Evolutionary conservation across 2,888 invertebrate genomes (phyloP), one percentile per base, ranked within the genome.

Genomic region (Prostheceraeus crozeri): DNA sequence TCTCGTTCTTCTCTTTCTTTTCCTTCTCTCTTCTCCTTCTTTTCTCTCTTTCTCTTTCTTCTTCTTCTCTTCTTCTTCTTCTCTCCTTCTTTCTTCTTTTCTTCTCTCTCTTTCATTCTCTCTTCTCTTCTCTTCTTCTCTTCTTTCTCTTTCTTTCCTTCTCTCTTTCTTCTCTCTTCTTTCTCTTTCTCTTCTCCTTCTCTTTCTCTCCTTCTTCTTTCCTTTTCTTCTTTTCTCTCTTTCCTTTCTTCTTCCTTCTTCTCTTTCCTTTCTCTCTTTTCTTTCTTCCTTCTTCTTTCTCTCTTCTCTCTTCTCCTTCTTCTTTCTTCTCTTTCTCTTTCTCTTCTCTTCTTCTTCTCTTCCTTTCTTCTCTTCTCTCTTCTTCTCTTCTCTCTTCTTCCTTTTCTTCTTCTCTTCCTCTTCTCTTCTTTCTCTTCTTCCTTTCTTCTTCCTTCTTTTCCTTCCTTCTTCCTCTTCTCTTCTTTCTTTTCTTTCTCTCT

Each of bases 51-150:
- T 33, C 33, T 33, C 11, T 33, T n/a, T 33, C 33, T 33, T n/a
- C n/a, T n/a, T 33, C 33, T 33, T n/a, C n/a, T 33, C n/a, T n/a
- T 33, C 33, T 33, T n/a, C n/a, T n/a, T 33, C 33, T 33, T 10
- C n/a, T n/a, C n/a, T n/a, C n/a, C 33, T 33, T n/a, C n/a, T 10
- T 33, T n/a, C n/a, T n/a, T 33, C 33, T 33, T n/a, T 33, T 10
- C n/a, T n/a, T 33, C 33, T 33, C 33, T 33, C 33, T 33, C 11
- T 33, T n/a, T 33, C 33, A 11, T n/a, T 33, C 33, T 33, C 11
- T 33, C 33, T 33, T n/a, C n/a, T 10, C n/a, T n/a, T 33, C 33
- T 59, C 59, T 21, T 52, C 52, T 23, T 61, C 53, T 28, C 40
- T 35, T 16, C 25, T 30, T 3, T 25, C 14, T 1, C 27, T 40